A percentile compares a stretch with the other conserved stretches of the same genome.
Conservation (phyloP, 2,888 invertebrate species). For the Caenorhabditis afra region DNA sequence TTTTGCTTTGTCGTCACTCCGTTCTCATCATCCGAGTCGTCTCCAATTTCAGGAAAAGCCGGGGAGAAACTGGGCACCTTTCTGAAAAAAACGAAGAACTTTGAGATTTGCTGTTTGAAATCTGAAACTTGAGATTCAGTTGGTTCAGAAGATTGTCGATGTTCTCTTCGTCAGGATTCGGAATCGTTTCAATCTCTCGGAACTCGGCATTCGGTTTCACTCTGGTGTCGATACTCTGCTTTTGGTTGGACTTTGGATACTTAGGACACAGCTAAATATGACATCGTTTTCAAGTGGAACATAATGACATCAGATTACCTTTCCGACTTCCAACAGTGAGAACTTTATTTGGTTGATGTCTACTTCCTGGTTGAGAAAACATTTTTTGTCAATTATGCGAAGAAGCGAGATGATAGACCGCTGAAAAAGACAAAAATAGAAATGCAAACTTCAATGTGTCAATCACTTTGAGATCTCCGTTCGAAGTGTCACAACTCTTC, state of each 20-base stretch:
- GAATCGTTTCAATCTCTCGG: conserved; percentile 33
- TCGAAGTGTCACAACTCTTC: conserved; percentile 57
- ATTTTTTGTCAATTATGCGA: conserved; percentile 57
- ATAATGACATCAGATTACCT: conserved; percentile 21
- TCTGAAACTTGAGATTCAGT: conserved; percentile 71
- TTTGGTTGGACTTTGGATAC: conserved; percentile 34
- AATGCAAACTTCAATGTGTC: background rate
- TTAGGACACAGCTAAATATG: conserved; percentile 44
- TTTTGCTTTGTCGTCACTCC: conserved; percentile 75
- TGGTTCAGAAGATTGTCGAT: conserved; percentile 72
- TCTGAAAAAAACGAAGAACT: conserved; percentile 65
- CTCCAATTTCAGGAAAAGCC: conserved; percentile 69
- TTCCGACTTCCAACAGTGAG: conserved; percentile 48
- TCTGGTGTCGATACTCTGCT: conserved; percentile 8
- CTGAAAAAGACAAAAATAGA: conserved; percentile 28
- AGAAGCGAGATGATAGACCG: conserved; percentile 51
- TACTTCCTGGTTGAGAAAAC: conserved; percentile 49
- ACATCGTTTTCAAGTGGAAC: background rate
- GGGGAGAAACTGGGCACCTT: conserved; percentile 76
- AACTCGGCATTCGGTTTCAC: conserved; percentile 40
- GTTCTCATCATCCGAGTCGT: conserved; percentile 76
- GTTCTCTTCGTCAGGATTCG: conserved; percentile 66
- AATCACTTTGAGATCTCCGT: conserved; percentile 50
- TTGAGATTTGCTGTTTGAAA: too few relatives aligned
- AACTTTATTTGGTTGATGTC: conserved; percentile 53